Conservation (phyloP, 2,797 vertebrate genomes). For the Lacerta agilis region DNA sequence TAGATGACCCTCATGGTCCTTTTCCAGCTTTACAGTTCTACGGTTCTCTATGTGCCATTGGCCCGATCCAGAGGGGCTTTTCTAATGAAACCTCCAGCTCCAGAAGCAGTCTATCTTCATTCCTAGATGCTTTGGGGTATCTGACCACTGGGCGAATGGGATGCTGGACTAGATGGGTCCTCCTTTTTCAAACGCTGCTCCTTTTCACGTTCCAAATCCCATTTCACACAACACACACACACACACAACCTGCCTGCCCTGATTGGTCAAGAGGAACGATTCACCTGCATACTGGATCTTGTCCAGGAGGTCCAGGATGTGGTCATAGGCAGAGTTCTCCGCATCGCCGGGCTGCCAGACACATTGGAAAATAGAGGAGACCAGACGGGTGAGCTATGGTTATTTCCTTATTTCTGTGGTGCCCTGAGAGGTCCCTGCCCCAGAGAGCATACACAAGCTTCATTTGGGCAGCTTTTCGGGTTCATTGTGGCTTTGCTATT, state of each 20-base stretch:
- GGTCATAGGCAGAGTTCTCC: slow-evolving; percentile 82
- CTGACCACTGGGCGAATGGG: not conserved
- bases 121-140: not conserved
- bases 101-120: too few relatives aligned
- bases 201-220: too few relatives aligned
- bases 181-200: not conserved
- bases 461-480: too few relatives aligned
- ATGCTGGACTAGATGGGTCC: not conserved
- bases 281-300: slow-evolving; percentile 85
- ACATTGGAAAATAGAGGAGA: not conserved
- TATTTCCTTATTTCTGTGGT: not conserved
- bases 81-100: too few relatives aligned
- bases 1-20: too few relatives aligned
- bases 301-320: slow-evolving; percentile 85
- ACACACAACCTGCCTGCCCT: not conserved
- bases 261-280: not conserved
- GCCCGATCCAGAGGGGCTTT: too few relatives aligned
- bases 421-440: not conserved
- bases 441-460: too few relatives aligned
- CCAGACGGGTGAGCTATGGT: too few relatives aligned
- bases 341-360: slow-evolving; percentile 80
- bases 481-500: not conserved
- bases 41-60: too few relatives aligned
- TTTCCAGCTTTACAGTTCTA: too few relatives aligned
- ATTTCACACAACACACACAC: too few relatives aligned